Evolutionary conservation across 2,113 vertebrate genomes (phyloP).

Genomic region (Muntiacus muntjak): DNA sequence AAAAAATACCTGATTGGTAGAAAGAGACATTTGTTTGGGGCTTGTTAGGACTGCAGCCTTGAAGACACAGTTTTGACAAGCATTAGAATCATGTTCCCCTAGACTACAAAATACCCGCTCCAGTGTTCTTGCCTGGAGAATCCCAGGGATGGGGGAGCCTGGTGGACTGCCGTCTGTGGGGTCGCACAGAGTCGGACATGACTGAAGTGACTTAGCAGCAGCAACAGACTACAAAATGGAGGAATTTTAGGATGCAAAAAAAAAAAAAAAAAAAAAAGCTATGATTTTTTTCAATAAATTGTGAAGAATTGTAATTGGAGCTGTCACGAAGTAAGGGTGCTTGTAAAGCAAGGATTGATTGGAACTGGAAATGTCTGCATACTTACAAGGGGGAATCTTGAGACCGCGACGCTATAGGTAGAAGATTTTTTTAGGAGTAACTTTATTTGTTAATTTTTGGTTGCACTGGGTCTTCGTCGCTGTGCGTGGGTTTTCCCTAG

Average conservation of each 20-base stretch:
- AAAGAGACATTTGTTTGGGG: not conserved
- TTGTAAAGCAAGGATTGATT: not conserved
- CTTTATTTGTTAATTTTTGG: not conserved
- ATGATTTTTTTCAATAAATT: not conserved
- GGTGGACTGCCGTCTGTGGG: too few relatives aligned
- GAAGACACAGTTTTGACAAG: not conserved
- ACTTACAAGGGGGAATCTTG: not conserved
- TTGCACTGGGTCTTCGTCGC: not conserved
- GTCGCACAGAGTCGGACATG: too few relatives aligned
- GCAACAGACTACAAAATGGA: not conserved
- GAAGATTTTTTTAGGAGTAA: not conserved
- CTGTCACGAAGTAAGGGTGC: not conserved
- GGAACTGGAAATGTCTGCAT: not conserved
- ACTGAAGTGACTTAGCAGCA: too few relatives aligned
- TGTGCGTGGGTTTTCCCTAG: not conserved
- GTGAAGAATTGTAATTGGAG: not conserved
- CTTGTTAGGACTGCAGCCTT: not conserved
- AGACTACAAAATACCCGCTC: not conserved
- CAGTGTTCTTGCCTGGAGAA: too few relatives aligned
- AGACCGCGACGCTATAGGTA: not conserved
- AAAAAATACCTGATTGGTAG: not conserved
- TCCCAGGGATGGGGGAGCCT: too few relatives aligned
- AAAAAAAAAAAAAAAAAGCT: not conserved
- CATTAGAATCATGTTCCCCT: not conserved
- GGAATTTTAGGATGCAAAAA: not conserved